Evolutionary conservation across 2,113 vertebrate species (phyloP).

Genomic region (Lagenorhynchus albirostris): DNA sequence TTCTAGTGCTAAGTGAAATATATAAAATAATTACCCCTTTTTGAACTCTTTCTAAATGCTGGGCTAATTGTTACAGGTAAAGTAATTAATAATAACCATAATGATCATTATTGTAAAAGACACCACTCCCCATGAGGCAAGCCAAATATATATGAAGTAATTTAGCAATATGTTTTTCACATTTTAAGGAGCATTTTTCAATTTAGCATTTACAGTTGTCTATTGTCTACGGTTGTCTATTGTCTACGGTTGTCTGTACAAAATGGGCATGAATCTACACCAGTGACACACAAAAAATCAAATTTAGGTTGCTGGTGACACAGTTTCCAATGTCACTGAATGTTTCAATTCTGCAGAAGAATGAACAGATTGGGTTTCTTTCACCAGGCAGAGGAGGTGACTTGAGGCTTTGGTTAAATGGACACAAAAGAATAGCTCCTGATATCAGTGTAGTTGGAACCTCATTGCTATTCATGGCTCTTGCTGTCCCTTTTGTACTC

Average conservation of each 20-base stretch:
- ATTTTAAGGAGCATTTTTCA: background rate
- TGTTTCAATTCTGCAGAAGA: background rate
- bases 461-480: slow-evolving; percentile 47
- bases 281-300: background rate
- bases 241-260: background rate
- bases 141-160: background rate
- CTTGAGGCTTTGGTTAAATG: slow-evolving; percentile 30
- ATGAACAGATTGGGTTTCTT: slow-evolving; percentile 30
- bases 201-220: background rate
- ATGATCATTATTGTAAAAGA: background rate
- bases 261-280: background rate
- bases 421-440: slow-evolving; percentile 26
- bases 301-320: slow-evolving; percentile 10
- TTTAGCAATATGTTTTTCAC: background rate
- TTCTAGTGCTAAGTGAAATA: background rate
- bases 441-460: background rate
- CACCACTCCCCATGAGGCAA: background rate
- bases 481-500: slow-evolving; percentile 50
- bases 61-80: background rate
- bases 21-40: background rate
- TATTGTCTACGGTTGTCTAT: background rate
- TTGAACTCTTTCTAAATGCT: background rate
- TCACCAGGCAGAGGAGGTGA: slow-evolving; percentile 5
- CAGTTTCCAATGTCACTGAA: background rate
- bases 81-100: background rate